Evolutionary conservation across 2,797 vertebrate genomes (phyloP), one percentile per base, ranked within the genome.

Genomic region (Alfaro cultratus): DNA sequence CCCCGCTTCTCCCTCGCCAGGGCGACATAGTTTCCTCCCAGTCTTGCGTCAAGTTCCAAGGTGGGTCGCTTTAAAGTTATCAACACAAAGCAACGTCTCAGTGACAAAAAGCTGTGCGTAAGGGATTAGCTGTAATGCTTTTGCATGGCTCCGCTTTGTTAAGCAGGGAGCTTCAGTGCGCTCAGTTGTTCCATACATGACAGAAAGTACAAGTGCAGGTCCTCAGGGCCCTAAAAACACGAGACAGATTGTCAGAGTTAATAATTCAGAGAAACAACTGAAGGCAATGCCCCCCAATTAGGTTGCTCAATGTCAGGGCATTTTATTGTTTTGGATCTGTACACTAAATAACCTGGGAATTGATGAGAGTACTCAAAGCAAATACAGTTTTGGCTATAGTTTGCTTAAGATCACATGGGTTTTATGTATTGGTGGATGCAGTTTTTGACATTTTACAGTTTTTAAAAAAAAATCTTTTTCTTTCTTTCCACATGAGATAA

Each of bases 1-100:
- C 99, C 0, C 99, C 98, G n/a, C 94, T 99, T 84, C 95, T 99
- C 78, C 97, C 98, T 36, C 97, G 97, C 43, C 97, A 97, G 92
- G 92, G 96, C 67, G 95, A 95, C 85, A 80, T 97, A 26, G 88
- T 95, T 77, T 96, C 96, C 64, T 95, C 97, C 29, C 96, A 95
- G 73, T 92, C 96, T 12, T 96, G 89, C 93, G 95, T 96, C 89
- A 97, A 95, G 87, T 98, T 98, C 57, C 96, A 97, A 98, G 98
- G 98, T 99, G 96, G 75, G 92, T 91, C 71, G 0, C 72, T 6
- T 43, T 64, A 13, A 80, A 72, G 45, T 64, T 64, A 76, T 75
- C 72, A 41, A 77, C 80, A 67, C 31, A 84, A 86, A 83, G 51
- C 57, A 3, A 21, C 10, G 57, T 73, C 60, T 83, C 78, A 41